Evolutionary conservation across 1,140 invertebrate species (phyloP), one percentile per base, ranked within the genome.

Genomic region (Bombus terrestris): DNA sequence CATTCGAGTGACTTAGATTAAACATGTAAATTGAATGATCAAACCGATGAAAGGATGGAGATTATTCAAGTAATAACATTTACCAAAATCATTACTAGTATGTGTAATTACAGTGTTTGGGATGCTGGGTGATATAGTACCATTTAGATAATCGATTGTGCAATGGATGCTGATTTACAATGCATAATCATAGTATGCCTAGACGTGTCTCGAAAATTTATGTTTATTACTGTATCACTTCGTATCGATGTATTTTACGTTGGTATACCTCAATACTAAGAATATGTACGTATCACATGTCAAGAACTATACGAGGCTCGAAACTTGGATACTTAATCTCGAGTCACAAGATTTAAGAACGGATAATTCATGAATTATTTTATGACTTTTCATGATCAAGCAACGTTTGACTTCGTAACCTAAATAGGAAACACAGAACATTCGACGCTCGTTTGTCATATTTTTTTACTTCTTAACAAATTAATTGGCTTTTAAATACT

Each of bases 141-240:
- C 68, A 47, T 22, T 35, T 74, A 35, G 15, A 25, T 74, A 53
- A 47, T 53, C 8, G 41, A n/a, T 32, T 53, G 15, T 32, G n/a
- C 37, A 74, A 74, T 74, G 72, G 28, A 35, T 22, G 12, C n/a
- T 47, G 72, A 43, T 74, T 74, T 74, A 41, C n/a, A 74, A 74
- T 35, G 13, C 22, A 28, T 53, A 12, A 18, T 32, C 47, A 74
- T 74, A 35, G 47, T 74, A 68, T 37, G 22, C 3, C 4, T 68
- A 35, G 22, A 37, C 18, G 72, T 32, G 25, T 9, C 18, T 74
- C n/a, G 41, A 74, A 74, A 74, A 74, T 74, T 32, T 74, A 74
- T 35, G 72, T 32, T 53, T 32, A 74, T 32, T 74, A 35, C n/a
- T 47, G 2, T 47, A 74, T 6, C 39, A 35, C 35, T 41, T 74